Evolutionary conservation across 2,797 vertebrate genomes (phyloP).

Genomic region (Simalia tracyae): DNA sequence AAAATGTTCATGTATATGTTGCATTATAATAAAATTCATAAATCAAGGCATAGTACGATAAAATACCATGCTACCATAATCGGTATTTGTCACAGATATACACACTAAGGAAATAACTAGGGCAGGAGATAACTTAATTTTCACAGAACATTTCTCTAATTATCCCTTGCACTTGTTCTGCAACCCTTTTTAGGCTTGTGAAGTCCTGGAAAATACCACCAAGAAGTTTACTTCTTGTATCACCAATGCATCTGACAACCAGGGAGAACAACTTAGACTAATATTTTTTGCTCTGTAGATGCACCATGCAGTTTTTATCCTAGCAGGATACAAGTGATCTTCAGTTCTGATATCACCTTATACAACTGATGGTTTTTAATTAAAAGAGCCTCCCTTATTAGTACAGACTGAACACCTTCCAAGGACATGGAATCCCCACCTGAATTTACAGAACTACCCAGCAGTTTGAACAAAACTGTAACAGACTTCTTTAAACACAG

Average conservation of each 20-base stretch:
- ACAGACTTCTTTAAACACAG: background rate
- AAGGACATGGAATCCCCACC: background rate
- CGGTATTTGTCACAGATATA: background rate
- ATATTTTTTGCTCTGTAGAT: background rate
- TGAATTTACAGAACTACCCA: background rate
- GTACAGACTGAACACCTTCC: background rate
- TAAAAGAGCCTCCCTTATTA: background rate
- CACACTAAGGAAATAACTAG: background rate
- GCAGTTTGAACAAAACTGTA: background rate
- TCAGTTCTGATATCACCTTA: background rate
- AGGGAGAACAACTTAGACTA: background rate
- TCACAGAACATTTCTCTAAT: background rate
- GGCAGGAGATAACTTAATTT: background rate
- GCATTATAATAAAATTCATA: constrained; percentile 2
- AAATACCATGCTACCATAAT: background rate
- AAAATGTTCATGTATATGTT: constrained; percentile 11
- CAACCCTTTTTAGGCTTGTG: background rate
- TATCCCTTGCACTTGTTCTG: background rate
- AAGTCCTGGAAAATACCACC: background rate
- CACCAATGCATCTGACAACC: background rate
- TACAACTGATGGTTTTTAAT: background rate
- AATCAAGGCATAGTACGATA: accelerated
- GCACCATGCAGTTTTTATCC: background rate
- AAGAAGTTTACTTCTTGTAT: background rate
- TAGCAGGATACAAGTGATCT: background rate